Evolutionary conservation across 1,140 invertebrate species (phyloP), one percentile per base, ranked within the genome.

Genomic region (Batillaria attramentaria): DNA sequence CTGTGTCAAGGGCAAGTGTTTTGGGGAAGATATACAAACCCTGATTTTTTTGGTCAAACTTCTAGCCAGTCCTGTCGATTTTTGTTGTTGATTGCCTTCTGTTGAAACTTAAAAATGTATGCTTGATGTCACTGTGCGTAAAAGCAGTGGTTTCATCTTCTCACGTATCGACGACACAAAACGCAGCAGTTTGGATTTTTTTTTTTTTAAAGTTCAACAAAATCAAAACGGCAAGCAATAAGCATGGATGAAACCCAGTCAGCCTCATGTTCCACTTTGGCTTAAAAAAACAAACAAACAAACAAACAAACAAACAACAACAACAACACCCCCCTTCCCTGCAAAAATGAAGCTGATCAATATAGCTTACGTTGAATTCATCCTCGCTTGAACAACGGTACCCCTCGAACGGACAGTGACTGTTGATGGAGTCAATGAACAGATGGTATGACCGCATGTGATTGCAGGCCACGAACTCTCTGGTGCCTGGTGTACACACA

Each of bases 361-460:
- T 41, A 2, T 43, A 37, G 46, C 43, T 66, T 82, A 84, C 86
- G 81, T 93, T 89, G 87, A 95, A 97, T 85, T 93, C 93, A 77
- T 96, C 94, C 91, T 88, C 90, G 46, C 72, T 85, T 18, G 77
- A 33, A 79, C 89, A 90, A 39, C 94, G 93, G 54, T 96, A 94
- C 0, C 94, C 94, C 78, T 94, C 88, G 87, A 95, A 97, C 0
- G 94, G 93, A 87, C 96, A 97, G 1, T 18, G 2, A 3, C 92
- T 84, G 37, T 94, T 94, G 57, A 98, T 95, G 73, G 95, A 97
- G 89, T 98, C 97, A 1, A 93, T 95, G 87, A 97, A 98, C 31
- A 96, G 93, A 88, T 96, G 95, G 80, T 96, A 95, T 24, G 96
- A 95, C 85, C 96, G 92, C 10, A 96, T 93, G 87, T 97, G 96